Evolutionary conservation across 2,888 invertebrate genomes (phyloP), one percentile per base, ranked within the genome.

Genomic region (Pseudococcus viburni): DNA sequence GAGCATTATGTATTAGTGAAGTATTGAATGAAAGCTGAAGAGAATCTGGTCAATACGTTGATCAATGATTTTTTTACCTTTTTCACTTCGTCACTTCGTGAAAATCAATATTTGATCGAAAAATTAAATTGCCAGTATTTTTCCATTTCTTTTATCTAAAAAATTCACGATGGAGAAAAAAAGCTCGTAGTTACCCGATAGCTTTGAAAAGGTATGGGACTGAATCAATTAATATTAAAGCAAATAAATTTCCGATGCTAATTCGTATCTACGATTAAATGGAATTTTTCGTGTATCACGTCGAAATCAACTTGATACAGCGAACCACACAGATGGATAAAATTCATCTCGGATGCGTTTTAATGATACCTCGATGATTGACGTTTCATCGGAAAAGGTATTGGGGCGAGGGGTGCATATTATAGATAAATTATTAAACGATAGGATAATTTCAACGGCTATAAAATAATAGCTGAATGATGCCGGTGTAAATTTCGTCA

Each of bases 331-430:
- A 8, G 68, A 68, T 68, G 19, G 19, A 6, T 22, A 11, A 68
- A 22, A 12, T 73, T 73, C 39, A 73, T 33, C 73, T 73, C 39
- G 59, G 26, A 73, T 73, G 17, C 73, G 73, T 73, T 33, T 73
- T 33, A 33, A 73, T 33, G 33, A 73, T 33, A 73, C 33, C 6
- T 1, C 22, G 73, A 73, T 33, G 73, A 33, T 73, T 73, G 73
- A 73, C 73, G 33, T 73, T 26, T 68, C 26, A 68, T 68, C 22
- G 68, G 26, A 33, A 33, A 33, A 68, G 17, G 17, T 15, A 9
- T 22, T 15, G 7, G 15, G 6, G 33, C 73, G 7, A 73, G 33
- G 12, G 9, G 26, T 73, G 12, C 55, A 59, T 59, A 59, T 59
- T 59, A 59, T 33, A 33, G 59, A 11, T 59, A 59, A 73, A 73